These are phyloP conservation scores for Eucera pruinosa DNA, from an alignment of 2,888 invertebrate genomes.

Conservation along the genomic window DNA sequence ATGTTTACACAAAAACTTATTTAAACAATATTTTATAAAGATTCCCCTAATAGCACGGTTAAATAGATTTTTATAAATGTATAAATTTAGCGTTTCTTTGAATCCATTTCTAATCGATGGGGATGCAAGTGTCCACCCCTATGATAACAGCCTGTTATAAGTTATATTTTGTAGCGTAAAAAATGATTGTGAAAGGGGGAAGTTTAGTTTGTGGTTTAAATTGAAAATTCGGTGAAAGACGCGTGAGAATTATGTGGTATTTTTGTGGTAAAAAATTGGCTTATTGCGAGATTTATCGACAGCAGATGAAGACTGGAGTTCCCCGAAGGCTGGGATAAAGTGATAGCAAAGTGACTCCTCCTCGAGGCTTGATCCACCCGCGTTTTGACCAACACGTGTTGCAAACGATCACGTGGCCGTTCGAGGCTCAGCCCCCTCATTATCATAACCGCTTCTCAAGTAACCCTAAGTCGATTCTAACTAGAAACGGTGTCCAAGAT, in stretches of 20 bases:
- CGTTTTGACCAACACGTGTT: conserved; percentile 45
- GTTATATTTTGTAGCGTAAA: neutral
- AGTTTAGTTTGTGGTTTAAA: too few relatives aligned
- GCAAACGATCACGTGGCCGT: conserved; percentile 50
- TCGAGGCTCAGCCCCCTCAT: conserved; percentile 66
- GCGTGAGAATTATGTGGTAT: too few relatives aligned
- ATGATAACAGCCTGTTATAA: neutral
- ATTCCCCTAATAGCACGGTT: neutral
- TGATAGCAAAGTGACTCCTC: conserved; percentile 48
- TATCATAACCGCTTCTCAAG: conserved; percentile 69
- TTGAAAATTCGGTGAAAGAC: too few relatives aligned
- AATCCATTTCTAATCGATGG: too few relatives aligned
- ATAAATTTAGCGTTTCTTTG: fast-evolving
- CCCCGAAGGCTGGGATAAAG: conserved; percentile 5
- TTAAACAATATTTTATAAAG: neutral
- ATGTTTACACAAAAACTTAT: neutral
- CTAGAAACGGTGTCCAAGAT: conserved; percentile 42
- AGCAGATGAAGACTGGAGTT: conserved; percentile 30
- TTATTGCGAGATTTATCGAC: conserved; percentile 42
- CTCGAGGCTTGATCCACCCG: conserved; percentile 58
- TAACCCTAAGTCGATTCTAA: conserved; percentile 31
- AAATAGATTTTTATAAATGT: neutral
- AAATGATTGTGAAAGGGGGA: neutral
- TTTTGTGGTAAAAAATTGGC: neutral
- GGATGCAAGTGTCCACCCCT: too few relatives aligned